Evolutionary conservation across 2,113 vertebrate species (phyloP).

Genomic region (Oxyruncus cristatus): DNA sequence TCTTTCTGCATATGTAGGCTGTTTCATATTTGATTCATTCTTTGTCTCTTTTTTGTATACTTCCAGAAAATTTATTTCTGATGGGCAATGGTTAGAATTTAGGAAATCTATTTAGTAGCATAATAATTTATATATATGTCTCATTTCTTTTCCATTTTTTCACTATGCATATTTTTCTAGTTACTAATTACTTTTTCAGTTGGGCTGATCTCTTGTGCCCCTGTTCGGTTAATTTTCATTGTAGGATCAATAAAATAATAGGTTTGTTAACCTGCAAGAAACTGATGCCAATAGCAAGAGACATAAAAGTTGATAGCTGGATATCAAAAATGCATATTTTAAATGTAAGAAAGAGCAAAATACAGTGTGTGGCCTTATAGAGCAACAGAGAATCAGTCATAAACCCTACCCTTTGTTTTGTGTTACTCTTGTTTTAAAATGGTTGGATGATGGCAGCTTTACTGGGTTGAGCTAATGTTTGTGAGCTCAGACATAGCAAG

Average conservation of each 20-base stretch:
- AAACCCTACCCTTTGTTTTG: not conserved
- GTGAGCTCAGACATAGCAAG: not conserved
- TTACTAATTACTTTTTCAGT: not conserved
- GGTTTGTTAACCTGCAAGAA: not conserved
- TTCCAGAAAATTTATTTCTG: not conserved
- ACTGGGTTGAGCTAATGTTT: not conserved
- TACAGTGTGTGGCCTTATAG: not conserved
- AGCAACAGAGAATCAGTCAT: not conserved
- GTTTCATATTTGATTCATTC: not conserved
- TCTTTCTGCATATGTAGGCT: not conserved
- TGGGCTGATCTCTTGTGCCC: not conserved
- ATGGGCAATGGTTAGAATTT: not conserved
- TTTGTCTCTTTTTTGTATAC: not conserved
- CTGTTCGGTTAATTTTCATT: not conserved
- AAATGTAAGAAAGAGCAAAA: not conserved
- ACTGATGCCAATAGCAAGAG: not conserved
- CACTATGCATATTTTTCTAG: not conserved
- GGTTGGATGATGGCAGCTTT: not conserved
- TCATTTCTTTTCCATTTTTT: not conserved
- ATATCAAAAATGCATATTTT: not conserved
- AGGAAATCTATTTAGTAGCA: not conserved
- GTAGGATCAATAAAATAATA: not conserved
- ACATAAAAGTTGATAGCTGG: not conserved
- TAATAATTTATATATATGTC: not conserved
- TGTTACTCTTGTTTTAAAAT: not conserved